Base-by-base conservation (phyloP, 2,888 invertebrate genomes). In the Melanargia galathea region DNA sequence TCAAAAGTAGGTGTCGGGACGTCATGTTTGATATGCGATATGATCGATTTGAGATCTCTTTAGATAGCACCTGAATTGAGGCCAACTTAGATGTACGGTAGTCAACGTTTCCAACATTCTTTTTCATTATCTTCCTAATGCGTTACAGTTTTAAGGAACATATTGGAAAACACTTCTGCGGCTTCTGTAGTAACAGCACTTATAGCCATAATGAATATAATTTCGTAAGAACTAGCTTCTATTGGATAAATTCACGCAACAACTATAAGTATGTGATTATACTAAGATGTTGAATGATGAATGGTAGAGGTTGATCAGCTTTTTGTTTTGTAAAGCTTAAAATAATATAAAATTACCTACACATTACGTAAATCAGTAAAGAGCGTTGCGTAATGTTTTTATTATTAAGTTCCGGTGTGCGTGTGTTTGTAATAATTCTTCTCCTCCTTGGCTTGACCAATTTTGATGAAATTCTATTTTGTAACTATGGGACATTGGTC, bases 11-110 rank as follows among this genome's bases (percentile, higher is more conserved):
- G 71, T 73, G 73, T 77, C 71, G 67, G 75, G 75, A 73, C 69
- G 72, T 76, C 75, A 71, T 74, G 71, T 80, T 79, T 81, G 81
- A 84, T 83, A 71, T 62, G 69, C 68, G 75, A 73, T 74, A 72
- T 72, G 73, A 72, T 75, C 79, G 81, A 83, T 85, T 77, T 67
- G 71, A 80, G 81, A 83, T 83, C 78, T 82, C 75, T 83, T 80
- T 72, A 80, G 84, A 86, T 86, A 83, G 73, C 72, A 75, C 66
- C 70, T 70, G 71, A 75, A 87, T 80, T 81, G 76, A 79, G 84
- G 84, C 67, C 86, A 78, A 62, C 72, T 65, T 62, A 64, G 69
- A 69, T 70, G 73, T 77, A 73, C 73, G 69, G 75, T 70, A 72
- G 75, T 71, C 75, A 68, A 73, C 70, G 62, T 18, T n/a, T 24